A percentile compares a stretch with the other conserved stretches of the same genome.
Evolutionary conservation across 1,140 invertebrate species (phyloP).

Genomic region (Choristoneura fumiferana): DNA sequence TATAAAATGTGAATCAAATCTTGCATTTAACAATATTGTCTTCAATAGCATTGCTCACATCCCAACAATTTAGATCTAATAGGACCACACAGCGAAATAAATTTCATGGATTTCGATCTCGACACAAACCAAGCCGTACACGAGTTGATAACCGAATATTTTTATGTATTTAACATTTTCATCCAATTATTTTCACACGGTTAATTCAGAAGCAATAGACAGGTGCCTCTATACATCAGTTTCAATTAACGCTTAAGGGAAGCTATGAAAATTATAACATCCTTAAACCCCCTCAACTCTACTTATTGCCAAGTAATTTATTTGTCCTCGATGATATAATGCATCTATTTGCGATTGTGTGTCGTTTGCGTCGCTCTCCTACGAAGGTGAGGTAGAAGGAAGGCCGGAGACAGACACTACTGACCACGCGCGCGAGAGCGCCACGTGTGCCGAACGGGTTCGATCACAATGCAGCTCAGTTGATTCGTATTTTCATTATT

Average conservation of each 20-base stretch:
- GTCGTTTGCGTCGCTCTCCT: conserved; percentile 24
- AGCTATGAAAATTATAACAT: conserved; percentile 17
- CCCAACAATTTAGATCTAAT: conserved; percentile 38
- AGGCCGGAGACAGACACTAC: conserved; percentile 38
- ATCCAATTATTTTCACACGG: not conserved
- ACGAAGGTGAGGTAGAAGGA: conserved; percentile 41
- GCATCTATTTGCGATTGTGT: not conserved
- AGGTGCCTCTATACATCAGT: not conserved
- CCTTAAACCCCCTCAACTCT: conserved; percentile 24
- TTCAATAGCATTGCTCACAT: conserved; percentile 65
- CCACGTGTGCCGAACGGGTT: conserved; percentile 40
- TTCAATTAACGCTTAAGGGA: conserved; percentile 9
- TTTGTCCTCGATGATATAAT: conserved; percentile 32
- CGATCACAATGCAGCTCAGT: conserved; percentile 74
- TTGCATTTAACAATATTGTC: conserved; percentile 75
- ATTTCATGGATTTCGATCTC: not conserved
- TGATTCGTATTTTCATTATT: conserved; percentile 58
- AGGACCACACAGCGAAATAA: conserved; percentile 1
- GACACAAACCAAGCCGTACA: conserved; percentile 1
- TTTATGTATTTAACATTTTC: too few relatives aligned
- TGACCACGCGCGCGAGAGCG: conserved; percentile 23
- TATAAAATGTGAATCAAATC: conserved; percentile 71
- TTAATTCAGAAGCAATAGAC: conserved; percentile 1
- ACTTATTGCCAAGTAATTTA: conserved; percentile 40
- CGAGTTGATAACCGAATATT: not conserved